These are phyloP conservation scores for Tetheella fluctuosa DNA, from an alignment of 2,888 invertebrate genomes.

Conservation along the genomic window DNA sequence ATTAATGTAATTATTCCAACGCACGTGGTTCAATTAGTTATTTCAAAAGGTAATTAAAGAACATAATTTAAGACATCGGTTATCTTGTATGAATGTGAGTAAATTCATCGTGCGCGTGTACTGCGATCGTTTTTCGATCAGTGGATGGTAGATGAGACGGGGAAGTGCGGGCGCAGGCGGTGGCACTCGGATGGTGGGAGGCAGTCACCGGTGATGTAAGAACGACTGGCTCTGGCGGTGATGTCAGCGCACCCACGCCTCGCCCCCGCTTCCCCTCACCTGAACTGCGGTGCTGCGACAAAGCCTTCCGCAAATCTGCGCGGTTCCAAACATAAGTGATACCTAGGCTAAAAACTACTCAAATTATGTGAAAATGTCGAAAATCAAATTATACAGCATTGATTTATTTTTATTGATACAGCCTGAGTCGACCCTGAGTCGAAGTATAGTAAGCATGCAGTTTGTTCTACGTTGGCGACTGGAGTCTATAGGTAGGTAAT, in stretches of 20 bases:
- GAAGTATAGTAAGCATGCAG: background rate
- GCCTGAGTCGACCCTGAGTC: no score
- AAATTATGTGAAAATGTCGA: slow-evolving; percentile 18
- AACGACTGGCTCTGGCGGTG: slow-evolving; percentile 78
- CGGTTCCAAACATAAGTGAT: slow-evolving; percentile 22
- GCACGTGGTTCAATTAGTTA: slow-evolving; percentile 12
- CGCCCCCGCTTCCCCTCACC: slow-evolving; percentile 52
- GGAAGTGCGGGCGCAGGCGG: slow-evolving; percentile 54
- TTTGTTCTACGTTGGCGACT: no score
- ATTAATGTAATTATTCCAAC: no score
- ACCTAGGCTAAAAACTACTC: slow-evolving; percentile 21
- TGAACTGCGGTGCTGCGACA: slow-evolving; percentile 45
- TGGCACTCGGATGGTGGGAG: slow-evolving; percentile 62
- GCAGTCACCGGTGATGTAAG: slow-evolving; percentile 78
- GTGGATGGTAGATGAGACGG: slow-evolving; percentile 36
- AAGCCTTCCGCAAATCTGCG: slow-evolving; percentile 73
- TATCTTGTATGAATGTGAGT: background rate
- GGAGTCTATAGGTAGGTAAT: slow-evolving; percentile 2
- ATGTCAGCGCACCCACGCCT: slow-evolving; percentile 80
- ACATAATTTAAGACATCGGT: background rate
- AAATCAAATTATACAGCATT: background rate
- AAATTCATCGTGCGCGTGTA: background rate
- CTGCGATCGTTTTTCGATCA: slow-evolving; percentile 51
- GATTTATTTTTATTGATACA: background rate
- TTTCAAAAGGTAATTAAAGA: background rate